A percentile compares a stretch with the other conserved stretches of the same genome.
Evolutionary conservation across 2,888 invertebrate species (phyloP).

Genomic region (Lissonota sp.): DNA sequence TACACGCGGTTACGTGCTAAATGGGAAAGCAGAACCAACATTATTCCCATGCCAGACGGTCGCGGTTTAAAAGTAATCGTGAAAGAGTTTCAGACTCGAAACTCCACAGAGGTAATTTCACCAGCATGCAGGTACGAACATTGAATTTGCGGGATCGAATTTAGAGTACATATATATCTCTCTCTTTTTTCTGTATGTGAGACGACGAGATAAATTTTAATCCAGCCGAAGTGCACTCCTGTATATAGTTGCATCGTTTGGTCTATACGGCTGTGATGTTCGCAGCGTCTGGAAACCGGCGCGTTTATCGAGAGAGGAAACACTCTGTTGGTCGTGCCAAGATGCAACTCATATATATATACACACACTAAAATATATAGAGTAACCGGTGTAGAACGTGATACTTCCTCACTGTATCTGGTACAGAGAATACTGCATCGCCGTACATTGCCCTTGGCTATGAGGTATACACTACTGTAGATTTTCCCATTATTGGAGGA

Average conservation of each 20-base stretch:
- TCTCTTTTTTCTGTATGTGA: conserved; percentile 3
- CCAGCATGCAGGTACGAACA: neutral
- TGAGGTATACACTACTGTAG: conserved; percentile 62
- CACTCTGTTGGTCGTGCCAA: conserved; percentile 61
- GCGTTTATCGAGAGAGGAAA: conserved; percentile 65
- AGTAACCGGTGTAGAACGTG: conserved; percentile 27
- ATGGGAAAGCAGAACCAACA: conserved; percentile 42
- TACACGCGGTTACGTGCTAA: conserved; percentile 41
- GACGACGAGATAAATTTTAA: conserved; percentile 62
- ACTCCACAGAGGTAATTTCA: conserved; percentile 18
- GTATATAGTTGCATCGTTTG: conserved; percentile 22
- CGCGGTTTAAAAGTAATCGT: conserved; percentile 27
- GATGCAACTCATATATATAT: conserved; percentile 52
- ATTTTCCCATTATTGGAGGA: conserved; percentile 66
- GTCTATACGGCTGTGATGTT: conserved; percentile 27
- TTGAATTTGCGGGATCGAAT: conserved; percentile 49
- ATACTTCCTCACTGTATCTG: conserved; percentile 43
- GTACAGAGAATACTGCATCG: conserved; percentile 52
- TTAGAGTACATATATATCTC: conserved; percentile 36
- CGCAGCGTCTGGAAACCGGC: conserved; percentile 47
- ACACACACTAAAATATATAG: conserved; percentile 13
- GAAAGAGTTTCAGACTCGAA: neutral
- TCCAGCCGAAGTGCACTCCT: conserved; percentile 56
- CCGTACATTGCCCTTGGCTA: conserved; percentile 53
- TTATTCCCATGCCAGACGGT: conserved; percentile 22